phyloP scores from a whole-genome alignment of 1,140 invertebrate genomes.

The Probaryconus sp. region DNA sequence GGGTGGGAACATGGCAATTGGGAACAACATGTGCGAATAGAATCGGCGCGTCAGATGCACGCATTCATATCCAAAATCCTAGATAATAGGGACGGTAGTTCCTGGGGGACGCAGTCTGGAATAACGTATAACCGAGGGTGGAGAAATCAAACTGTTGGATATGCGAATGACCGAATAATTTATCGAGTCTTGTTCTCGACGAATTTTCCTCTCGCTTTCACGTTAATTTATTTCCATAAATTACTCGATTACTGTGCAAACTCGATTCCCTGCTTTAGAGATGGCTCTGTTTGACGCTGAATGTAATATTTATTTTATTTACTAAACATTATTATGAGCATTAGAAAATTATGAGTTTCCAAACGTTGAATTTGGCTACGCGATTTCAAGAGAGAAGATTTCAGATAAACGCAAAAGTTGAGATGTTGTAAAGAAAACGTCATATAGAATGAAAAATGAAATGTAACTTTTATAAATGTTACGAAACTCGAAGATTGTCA shows the following conservation, averaged over 20 bases:
- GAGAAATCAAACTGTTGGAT: constrained; percentile 35
- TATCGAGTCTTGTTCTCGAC: constrained; percentile 31
- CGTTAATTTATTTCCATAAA: constrained; percentile 41
- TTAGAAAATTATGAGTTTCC: too few relatives aligned
- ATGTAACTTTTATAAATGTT: constrained; percentile 29
- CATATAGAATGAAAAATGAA: constrained; percentile 24
- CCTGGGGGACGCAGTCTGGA: constrained; percentile 23
- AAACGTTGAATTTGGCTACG: too few relatives aligned
- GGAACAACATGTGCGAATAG: constrained; percentile 47
- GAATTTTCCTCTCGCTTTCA: constrained; percentile 19
- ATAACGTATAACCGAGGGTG: constrained; percentile 29
- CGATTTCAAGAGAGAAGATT: too few relatives aligned
- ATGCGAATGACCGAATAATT: constrained; percentile 54
- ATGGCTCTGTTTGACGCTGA: too few relatives aligned
- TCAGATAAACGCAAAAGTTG: too few relatives aligned
- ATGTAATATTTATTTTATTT: too few relatives aligned
- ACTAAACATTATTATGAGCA: too few relatives aligned
- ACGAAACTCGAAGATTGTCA: constrained; percentile 38
- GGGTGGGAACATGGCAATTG: constrained; percentile 19
- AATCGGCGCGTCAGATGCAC: constrained; percentile 56
- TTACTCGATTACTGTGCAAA: constrained; percentile 20
- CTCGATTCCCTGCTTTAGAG: constrained; percentile 6
- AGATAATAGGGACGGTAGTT: constrained; percentile 54
- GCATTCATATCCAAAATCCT: constrained; percentile 59
- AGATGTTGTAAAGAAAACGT: constrained; percentile 7